Base-by-base conservation (phyloP, 1,140 invertebrate species). In the Papilio machaon region DNA sequence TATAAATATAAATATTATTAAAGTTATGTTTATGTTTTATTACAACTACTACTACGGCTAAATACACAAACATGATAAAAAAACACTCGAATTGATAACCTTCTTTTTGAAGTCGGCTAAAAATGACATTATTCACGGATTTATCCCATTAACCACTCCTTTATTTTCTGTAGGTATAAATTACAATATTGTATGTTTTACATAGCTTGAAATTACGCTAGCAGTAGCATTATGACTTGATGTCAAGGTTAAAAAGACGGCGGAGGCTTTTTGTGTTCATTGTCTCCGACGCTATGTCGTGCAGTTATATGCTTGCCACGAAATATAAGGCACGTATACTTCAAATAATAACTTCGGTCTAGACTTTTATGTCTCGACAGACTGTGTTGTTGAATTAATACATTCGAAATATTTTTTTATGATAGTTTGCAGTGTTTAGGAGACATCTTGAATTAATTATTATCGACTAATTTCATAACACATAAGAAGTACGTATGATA, bases 181-280 rank as follows among this genome's bases (percentile, higher is more conserved):
- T 30, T 30, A 30, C 23, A 30, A 30, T 30, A 30, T 4, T 54
- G 10, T 64, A 3, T 64, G 2, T 19, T 64, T 23, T 23, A 23
- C 19, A 23, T 23, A 19, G 60, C 11, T 64, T 30, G 10, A 23
- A 30, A 64, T 64, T 11, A 64, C 58, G 58, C 60, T 23, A 64
- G 23, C 60, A 19, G 60, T 64, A 23, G 60, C 23, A 60, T 2
- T 19, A 58, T 64, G 60, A 64, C 46, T 74, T 49, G 73, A 74
- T 49, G 73, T 74, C 43, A 74, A 74, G 73, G 73, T 74, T 43
- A 49, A n/a, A 74, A 46, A 74, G 73, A 74, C 46, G 19, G 73
- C n/a, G 46, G 46, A 46, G 23, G 70, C 30, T 19, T 49, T 43
- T 49, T 43, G 38, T 74, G 46, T 76, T 76, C 46, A 76, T 52